Conservation (phyloP, 2,113 vertebrate species). For the Hemiprocne comata region DNA sequence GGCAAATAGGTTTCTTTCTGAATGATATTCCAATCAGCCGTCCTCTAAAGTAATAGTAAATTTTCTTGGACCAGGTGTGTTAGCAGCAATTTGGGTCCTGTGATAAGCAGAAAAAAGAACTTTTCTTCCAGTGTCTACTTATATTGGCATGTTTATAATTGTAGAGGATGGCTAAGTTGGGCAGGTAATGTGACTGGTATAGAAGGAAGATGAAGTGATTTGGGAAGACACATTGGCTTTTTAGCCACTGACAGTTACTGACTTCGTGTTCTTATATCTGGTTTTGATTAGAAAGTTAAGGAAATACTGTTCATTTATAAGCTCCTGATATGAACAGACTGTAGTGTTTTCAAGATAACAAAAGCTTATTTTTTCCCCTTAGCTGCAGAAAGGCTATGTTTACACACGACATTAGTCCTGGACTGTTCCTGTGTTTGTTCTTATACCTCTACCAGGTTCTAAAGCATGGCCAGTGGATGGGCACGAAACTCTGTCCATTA, state of each 20-base stretch:
- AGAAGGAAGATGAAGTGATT: neutral
- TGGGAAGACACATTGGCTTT: neutral
- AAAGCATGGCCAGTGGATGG: neutral
- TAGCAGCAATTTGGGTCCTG: neutral
- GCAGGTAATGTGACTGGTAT: neutral
- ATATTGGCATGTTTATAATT: neutral
- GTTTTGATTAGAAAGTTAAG: neutral
- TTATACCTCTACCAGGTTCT: neutral
- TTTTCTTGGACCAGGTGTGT: neutral
- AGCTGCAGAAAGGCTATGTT: neutral
- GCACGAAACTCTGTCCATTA: neutral
- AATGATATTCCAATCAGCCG: neutral
- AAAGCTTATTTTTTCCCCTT: neutral
- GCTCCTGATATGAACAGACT: neutral
- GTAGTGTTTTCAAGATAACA: neutral
- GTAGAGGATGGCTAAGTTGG: neutral
- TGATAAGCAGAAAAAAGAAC: neutral
- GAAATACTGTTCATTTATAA: neutral
- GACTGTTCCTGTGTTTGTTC: neutral
- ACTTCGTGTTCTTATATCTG: neutral
- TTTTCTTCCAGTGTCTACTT: neutral
- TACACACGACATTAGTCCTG: neutral
- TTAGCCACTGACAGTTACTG: neutral
- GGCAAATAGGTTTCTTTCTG: neutral
- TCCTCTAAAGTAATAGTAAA: neutral